Evolutionary conservation across 1,140 invertebrate species (phyloP), one percentile per base, ranked within the genome.

Genomic region (Heliothis virescens): DNA sequence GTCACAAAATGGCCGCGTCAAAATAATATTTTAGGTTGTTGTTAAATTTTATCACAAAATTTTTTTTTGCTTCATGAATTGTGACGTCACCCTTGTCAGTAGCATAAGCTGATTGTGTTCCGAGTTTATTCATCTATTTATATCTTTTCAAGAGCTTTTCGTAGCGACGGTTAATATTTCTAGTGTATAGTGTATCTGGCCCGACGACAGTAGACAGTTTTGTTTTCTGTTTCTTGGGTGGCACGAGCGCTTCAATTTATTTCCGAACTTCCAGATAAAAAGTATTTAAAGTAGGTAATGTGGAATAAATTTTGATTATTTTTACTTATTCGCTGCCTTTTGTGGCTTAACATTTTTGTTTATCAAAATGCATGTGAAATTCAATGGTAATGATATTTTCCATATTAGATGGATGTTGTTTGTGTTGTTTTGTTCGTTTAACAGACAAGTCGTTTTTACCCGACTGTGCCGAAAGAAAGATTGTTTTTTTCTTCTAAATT

Each of bases 161-260:
- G 59, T 63, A 76, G 60, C 60, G 48, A 63, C 26, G 59, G 74
- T 76, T 76, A 76, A 76, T 76, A 76, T 76, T 65, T 76, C 72
- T 59, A 60, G 79, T 74, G 67, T 76, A 75, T 69, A 80, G 53
- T 63, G 72, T 76, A 81, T 81, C 67, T 71, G 53, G 72, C 48
- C 60, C 50, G 55, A 63, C 53, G 74, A 77, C 69, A 73, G 67
- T 72, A 78, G 50, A 72, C 57, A 48, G 74, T 77, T 76, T 77
- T 72, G 74, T 81, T 57, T 79, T 76, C 72, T 79, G 48, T 62
- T 26, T 62, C 53, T 48, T 79, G 76, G 76, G 76, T 79, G 76
- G 76, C 60, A 79, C 76, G 76, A 48, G 52, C 29, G 60, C 76
- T 59, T 79, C 76, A 79, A 79, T 79, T 79, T 79, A 79, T 79